Percentiles rank a stretch among this genome's conserved stretches.
Evolutionary conservation across 2,888 invertebrate species (phyloP).

Genomic region (Trichopoda pennipes): DNA sequence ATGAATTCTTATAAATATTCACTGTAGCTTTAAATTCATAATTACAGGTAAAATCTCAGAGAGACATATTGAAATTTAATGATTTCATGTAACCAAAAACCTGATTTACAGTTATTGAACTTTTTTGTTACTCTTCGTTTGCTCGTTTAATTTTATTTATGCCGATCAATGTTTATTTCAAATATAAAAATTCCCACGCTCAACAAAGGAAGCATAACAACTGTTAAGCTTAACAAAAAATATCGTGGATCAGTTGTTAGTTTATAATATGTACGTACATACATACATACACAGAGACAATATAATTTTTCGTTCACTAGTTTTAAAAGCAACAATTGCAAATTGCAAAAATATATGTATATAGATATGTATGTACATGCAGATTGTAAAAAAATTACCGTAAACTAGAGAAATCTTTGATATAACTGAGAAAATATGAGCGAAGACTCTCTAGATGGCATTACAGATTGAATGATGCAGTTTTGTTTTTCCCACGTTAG

Average conservation of each 20-base stretch:
- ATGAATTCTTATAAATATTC: too few relatives aligned
- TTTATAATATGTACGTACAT: slow-evolving; percentile 39
- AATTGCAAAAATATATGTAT: slow-evolving; percentile 59
- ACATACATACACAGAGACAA: slow-evolving; percentile 30
- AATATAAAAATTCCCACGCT: slow-evolving; percentile 74
- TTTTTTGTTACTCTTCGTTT: slow-evolving; percentile 11
- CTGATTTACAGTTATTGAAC: slow-evolving; percentile 73
- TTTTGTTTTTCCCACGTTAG: slow-evolving; percentile 56
- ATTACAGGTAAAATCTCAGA: background rate
- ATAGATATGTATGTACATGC: too few relatives aligned
- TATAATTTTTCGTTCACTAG: slow-evolving; percentile 37
- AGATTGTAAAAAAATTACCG: slow-evolving; percentile 49
- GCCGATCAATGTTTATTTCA: slow-evolving; percentile 45
- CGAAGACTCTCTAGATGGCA: slow-evolving; percentile 32
- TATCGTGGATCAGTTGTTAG: slow-evolving; percentile 68
- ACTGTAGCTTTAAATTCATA: background rate
- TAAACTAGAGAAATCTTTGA: slow-evolving; percentile 56
- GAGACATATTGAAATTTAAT: slow-evolving; percentile 64
- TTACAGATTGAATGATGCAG: slow-evolving; percentile 32
- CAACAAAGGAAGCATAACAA: slow-evolving; percentile 31
- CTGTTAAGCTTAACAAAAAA: slow-evolving; percentile 13
- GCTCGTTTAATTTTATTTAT: slow-evolving; percentile 48
- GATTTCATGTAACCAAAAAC: slow-evolving; percentile 73
- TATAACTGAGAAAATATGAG: slow-evolving; percentile 37
- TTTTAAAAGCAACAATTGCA: slow-evolving; percentile 58